Evolutionary conservation across 2,113 vertebrate genomes (phyloP).

Genomic region (Promerops cafer): DNA sequence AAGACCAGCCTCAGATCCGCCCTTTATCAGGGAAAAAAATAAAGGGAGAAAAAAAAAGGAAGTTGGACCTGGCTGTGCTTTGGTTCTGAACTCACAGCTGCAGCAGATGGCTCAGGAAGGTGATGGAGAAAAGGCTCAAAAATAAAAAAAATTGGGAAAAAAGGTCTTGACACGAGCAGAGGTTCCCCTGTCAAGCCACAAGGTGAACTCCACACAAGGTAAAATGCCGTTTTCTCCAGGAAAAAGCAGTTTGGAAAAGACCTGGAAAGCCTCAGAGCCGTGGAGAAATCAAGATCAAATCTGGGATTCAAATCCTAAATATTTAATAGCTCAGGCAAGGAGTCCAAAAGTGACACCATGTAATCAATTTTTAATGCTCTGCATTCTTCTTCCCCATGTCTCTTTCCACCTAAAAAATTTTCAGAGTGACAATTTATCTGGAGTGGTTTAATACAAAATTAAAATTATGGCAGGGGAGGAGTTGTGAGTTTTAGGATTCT

Average conservation of each 20-base stretch:
- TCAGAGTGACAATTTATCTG: not conserved
- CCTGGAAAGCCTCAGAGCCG: not conserved
- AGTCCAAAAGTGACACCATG: not conserved
- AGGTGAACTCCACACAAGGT: rapidly evolving
- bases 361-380: not conserved
- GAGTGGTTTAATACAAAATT: not conserved
- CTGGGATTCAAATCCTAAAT: not conserved
- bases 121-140: not conserved
- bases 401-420: not conserved
- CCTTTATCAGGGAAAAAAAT: not conserved
- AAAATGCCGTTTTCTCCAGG: not conserved
- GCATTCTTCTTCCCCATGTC: rapidly evolving
- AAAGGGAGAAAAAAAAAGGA: rapidly evolving
- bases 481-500: not conserved
- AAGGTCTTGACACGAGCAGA: rapidly evolving
- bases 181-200: not conserved
- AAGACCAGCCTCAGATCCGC: rapidly evolving
- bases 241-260: not conserved
- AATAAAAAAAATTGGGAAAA: not conserved
- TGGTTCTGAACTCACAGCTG: not conserved
- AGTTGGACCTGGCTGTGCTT: rapidly evolving
- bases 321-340: not conserved
- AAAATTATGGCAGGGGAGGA: not conserved
- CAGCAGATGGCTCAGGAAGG: not conserved
- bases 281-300: not conserved